These are phyloP conservation scores for Trichopria drosophilae DNA, from an alignment of 2,888 invertebrate species.

Conservation along the genomic window DNA sequence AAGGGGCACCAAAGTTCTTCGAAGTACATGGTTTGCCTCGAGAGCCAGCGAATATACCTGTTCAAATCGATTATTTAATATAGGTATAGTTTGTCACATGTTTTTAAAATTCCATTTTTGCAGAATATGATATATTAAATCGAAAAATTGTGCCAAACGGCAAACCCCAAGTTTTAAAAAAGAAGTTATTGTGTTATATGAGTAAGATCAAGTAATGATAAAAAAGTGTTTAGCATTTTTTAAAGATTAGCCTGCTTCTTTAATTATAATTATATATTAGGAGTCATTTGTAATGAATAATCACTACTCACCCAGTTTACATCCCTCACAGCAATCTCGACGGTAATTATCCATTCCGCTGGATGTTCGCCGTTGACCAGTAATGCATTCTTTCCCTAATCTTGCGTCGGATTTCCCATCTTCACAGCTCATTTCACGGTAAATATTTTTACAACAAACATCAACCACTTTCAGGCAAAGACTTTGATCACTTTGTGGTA, in stretches of 20 bases:
- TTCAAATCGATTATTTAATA: neutral
- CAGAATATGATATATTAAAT: no score
- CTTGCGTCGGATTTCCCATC: conserved; percentile 62
- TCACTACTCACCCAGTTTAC: conserved; percentile 48
- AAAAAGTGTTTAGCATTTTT: neutral
- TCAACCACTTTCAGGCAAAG: conserved; percentile 67
- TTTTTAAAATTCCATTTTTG: no score
- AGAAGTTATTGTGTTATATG: no score
- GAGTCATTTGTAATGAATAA: neutral
- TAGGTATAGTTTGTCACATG: neutral
- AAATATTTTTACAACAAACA: conserved; percentile 64
- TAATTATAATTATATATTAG: neutral
- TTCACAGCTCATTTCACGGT: conserved; percentile 61
- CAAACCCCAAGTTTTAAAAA: no score
- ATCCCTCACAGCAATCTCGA: conserved; percentile 54
- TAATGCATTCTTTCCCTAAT: conserved; percentile 55
- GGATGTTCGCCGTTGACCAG: conserved; percentile 30
- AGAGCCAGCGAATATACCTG: conserved; percentile 65
- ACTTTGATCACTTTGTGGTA: conserved; percentile 64
- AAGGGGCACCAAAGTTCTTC: conserved; percentile 62
- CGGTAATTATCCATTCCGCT: conserved; percentile 47
- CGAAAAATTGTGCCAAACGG: no score
- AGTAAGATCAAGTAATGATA: no score
- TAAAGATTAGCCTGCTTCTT: neutral
- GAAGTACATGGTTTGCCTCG: conserved; percentile 64